A percentile compares a stretch with the other conserved stretches of the same genome.
Evolutionary conservation across 2,113 vertebrate species (phyloP).

Genomic region (Glaucidium brasilianum): DNA sequence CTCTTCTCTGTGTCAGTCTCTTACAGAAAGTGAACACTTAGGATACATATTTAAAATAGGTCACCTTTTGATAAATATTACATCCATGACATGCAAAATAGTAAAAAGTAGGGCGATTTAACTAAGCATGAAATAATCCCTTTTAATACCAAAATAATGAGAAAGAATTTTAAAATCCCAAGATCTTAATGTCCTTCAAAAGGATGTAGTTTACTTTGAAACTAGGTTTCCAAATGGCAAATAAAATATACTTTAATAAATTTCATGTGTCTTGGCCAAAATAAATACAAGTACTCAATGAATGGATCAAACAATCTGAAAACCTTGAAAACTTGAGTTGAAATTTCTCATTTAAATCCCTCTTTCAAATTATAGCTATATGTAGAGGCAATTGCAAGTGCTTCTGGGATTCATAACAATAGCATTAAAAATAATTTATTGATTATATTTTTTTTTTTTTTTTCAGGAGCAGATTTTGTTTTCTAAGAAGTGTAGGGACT

Average conservation of each 20-base stretch:
- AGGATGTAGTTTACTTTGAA: neutral
- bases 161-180: neutral
- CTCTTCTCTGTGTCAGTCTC: neutral
- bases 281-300: neutral
- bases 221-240: neutral
- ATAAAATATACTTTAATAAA: neutral
- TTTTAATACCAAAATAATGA: neutral
- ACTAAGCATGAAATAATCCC: slow-evolving; percentile 6
- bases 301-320: neutral
- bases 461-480: neutral
- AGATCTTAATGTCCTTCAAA: slow-evolving; percentile 18
- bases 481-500: neutral
- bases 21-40: neutral
- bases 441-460: neutral
- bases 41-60: neutral
- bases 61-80: slow-evolving; percentile 28
- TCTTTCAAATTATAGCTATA: neutral
- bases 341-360: neutral
- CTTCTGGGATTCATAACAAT: neutral
- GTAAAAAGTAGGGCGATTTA: neutral
- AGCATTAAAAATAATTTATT: neutral
- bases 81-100: slow-evolving; percentile 30
- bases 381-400: neutral
- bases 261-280: neutral
- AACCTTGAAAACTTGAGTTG: neutral